These are phyloP conservation scores for Lontra canadensis DNA, from an alignment of 2,113 vertebrate genomes.

Conservation along the genomic window DNA sequence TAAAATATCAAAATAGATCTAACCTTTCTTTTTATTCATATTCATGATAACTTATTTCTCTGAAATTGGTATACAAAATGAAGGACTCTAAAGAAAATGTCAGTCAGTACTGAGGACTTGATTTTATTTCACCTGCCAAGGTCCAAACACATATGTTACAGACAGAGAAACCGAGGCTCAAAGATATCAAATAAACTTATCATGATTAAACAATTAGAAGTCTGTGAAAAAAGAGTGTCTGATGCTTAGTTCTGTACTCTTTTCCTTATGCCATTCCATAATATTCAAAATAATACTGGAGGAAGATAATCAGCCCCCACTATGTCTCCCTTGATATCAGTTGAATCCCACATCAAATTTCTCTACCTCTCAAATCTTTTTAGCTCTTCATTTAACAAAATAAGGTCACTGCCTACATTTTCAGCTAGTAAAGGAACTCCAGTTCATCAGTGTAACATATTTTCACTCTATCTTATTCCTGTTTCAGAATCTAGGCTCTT, in stretches of 20 bases:
- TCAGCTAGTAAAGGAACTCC: neutral
- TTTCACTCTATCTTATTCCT: neutral
- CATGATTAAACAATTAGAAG: neutral
- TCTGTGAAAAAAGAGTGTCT: neutral
- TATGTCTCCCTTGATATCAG: neutral
- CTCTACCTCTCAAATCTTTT: neutral
- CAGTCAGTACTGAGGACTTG: neutral
- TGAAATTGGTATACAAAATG: neutral
- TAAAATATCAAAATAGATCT: neutral
- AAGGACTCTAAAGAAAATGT: neutral
- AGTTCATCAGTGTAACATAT: neutral
- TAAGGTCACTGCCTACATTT: neutral
- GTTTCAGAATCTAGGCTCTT: neutral
- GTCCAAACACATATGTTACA: neutral
- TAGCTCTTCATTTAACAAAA: neutral
- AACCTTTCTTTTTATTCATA: neutral
- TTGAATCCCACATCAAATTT: neutral
- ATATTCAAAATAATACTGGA: neutral
- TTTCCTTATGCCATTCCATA: neutral
- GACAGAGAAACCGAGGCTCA: neutral
- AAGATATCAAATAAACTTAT: neutral
- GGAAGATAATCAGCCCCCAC: neutral
- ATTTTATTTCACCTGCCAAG: neutral
- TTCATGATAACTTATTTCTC: neutral
- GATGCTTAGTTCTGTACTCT: neutral